phyloP scores from a whole-genome alignment of 2,113 vertebrate species.

The Sisor rabdophorus region DNA sequence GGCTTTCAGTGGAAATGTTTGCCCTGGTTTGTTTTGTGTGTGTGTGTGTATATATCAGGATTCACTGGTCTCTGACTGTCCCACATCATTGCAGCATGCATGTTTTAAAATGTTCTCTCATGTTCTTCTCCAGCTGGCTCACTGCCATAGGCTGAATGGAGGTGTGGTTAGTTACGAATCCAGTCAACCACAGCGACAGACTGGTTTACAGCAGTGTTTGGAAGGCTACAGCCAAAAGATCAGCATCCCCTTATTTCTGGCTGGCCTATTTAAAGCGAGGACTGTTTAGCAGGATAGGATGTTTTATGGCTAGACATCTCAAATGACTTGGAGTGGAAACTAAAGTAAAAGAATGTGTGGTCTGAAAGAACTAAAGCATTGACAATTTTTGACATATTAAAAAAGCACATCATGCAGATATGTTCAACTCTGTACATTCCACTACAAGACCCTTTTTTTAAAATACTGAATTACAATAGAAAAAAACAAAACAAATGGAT shows the following conservation, averaged over 20 bases:
- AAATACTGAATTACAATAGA: not conserved
- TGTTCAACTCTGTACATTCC: conserved; percentile 3
- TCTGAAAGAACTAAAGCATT: conserved; percentile 38
- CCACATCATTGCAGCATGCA: conserved; percentile 7
- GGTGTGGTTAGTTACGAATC: conserved; percentile 24
- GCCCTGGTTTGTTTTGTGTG: conserved; percentile 5
- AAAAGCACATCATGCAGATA: conserved; percentile 11
- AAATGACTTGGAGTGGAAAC: conserved; percentile 42
- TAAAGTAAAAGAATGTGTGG: conserved; percentile 32
- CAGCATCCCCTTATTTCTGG: conserved; percentile 53
- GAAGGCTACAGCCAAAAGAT: conserved; percentile 42
- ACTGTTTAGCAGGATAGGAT: conserved; percentile 37
- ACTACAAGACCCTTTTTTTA: not conserved
- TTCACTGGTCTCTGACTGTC: conserved; percentile 41
- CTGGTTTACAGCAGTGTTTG: conserved; percentile 29
- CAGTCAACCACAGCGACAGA: conserved; percentile 31
- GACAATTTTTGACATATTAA: conserved; percentile 10
- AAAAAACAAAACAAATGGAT: conserved; percentile 6
- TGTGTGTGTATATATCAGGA: conserved; percentile 22
- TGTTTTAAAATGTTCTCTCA: conserved; percentile 28
- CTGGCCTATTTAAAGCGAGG: conserved; percentile 50
- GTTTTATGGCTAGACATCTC: conserved; percentile 45
- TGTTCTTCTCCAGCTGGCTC: conserved; percentile 16
- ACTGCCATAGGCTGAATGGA: conserved; percentile 9
- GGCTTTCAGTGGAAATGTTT: conserved; percentile 32